Evolutionary conservation across 1,140 invertebrate species (phyloP), one percentile per base, ranked within the genome.

Genomic region (Triops cancriformis): DNA sequence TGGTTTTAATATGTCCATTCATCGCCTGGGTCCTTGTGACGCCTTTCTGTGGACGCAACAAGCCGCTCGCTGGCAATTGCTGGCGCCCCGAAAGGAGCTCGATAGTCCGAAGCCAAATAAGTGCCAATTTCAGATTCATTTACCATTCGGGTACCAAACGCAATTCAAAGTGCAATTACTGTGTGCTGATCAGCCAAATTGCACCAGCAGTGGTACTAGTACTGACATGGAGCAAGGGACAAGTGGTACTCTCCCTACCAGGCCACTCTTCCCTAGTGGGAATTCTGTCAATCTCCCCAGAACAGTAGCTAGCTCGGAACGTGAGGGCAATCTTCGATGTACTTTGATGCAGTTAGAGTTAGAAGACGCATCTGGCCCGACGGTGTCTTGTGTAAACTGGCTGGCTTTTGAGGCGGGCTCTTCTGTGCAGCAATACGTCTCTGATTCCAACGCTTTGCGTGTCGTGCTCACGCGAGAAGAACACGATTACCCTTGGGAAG

Each of bases 81-180:
- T 18, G 10, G 51, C 51, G 51, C 23, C 51, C 3, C 51, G 23
- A 14, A 23, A 23, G 7, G 18, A 6, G 18, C 51, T 64, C 23
- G 51, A 64, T 18, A 14, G 6, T 5, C 14, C 10, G 23, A 64
- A 64, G 51, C 5, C 0, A 64, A 64, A 11, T 7, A 11, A 64
- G 51, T 64, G 51, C 51, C 51, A 64, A 64, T 64, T 64, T 64
- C 51, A 23, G 23, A 64, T 64, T 64, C 51, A 64, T 23, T n/a
- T 64, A 64, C 51, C 51, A 12, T 64, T n/a, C 51, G 51, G 51
- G 14, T 64, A 64, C n/a, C 51, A 64, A 64, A 14, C 18, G n/a
- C 51, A 64, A 64, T 64, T 64, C 51, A 64, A 64, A 64, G 51
- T 64, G 51, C 51, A 64, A 64, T 64, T 64, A 64, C 18, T 64